A percentile compares a stretch with the other conserved stretches of the same genome.
Conservation (phyloP, 2,888 invertebrate species). For the Cryptosula pallasiana region DNA sequence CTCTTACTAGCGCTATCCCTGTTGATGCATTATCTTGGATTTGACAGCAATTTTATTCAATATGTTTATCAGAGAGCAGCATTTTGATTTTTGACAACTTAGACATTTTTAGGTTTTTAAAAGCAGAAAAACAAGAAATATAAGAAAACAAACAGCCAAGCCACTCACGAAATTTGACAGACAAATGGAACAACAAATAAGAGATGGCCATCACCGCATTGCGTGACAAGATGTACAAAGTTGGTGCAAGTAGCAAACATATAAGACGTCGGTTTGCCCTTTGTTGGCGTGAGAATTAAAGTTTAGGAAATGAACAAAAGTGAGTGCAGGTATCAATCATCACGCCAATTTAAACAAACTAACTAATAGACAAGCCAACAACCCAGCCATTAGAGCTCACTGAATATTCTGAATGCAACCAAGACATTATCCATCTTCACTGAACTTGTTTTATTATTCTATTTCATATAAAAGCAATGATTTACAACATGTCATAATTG, state of each 20-base stretch:
- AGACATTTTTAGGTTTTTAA: no score
- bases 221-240: neutral
- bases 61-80: no score
- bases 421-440: neutral
- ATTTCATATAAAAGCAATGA: neutral
- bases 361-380: neutral
- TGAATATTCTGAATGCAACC: neutral
- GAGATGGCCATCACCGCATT: no score
- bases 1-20: no score
- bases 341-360: neutral
- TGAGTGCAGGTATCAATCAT: neutral
- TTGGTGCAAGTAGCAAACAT: neutral
- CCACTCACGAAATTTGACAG: no score
- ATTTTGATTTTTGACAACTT: no score
- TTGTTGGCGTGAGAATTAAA: neutral
- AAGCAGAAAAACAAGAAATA: no score
- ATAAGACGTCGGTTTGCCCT: neutral
- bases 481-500: no score
- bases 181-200: no score
- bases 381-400: neutral
- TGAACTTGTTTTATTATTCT: neutral
- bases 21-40: no score
- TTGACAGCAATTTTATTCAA: no score
- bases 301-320: neutral
- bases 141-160: no score